Evolutionary conservation across 2,797 vertebrate genomes (phyloP), one percentile per base, ranked within the genome.

Genomic region (Cyclopterus lumpus): DNA sequence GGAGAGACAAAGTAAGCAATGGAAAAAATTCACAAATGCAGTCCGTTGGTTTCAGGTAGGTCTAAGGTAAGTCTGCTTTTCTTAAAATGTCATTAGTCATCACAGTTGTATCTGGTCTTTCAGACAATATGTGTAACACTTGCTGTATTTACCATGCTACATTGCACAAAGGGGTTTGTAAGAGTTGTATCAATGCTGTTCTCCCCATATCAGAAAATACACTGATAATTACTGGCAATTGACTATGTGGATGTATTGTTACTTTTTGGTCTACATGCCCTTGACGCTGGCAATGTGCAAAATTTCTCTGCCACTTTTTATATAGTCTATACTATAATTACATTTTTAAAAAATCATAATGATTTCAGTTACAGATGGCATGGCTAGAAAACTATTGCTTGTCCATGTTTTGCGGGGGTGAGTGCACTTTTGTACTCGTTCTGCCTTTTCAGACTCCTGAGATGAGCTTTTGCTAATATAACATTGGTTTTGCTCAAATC

Each of bases 61-160:
- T 92, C 4, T 28, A 62, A 86, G 93, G 93, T 93, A 91, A 92
- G 93, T 89, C 15, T 60, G 2, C 15, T 70, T 46, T 76, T 6
- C 3, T 54, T 70, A 11, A 51, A 44, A 58, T 57, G 57, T 34
- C 8, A 34, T 73, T 12, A 0, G 3, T 20, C 11, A 55, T 48
- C 38, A 57, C 18, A 67, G n/a, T 60, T 75, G 8, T 73, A 7
- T 24, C 30, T 75, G 80, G 42, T 79, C 44, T 71, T 16, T 74
- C 46, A 60, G 38, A 24, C 57, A 67, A 72, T 71, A 51, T 75
- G 5, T 61, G 16, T 49, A 70, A 61, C 24, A 51, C 30, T 68
- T 20, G n/a, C 51, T 86, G 80, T 82, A 58, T 66, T 69, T n/a
- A 26, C 6, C 7, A 4, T 84, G 60, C 16, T 67, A 30, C 44